These are phyloP conservation scores for Helobdella robusta DNA, from an alignment of 2,888 invertebrate genomes.

Conservation along the genomic window DNA sequence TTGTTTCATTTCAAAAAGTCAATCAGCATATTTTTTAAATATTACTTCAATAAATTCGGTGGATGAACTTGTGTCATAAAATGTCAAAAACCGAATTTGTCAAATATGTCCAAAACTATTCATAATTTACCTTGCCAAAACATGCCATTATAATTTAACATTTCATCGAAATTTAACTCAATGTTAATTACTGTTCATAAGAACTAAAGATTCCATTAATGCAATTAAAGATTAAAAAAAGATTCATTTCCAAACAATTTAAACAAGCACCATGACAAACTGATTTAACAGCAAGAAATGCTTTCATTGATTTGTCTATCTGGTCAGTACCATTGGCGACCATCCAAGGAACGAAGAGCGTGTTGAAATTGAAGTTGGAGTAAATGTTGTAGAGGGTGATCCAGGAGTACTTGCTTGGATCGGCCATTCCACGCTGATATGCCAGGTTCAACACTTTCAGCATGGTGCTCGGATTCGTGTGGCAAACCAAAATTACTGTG, in stretches of 20 bases:
- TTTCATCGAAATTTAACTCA: too few species aligned
- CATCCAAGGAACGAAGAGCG: constrained; percentile 18
- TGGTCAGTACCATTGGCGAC: neutral
- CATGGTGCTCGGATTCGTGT: constrained; percentile 9
- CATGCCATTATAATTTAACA: too few species aligned
- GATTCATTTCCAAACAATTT: neutral
- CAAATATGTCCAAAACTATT: too few species aligned
- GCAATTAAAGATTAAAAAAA: neutral
- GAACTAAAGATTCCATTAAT: too few species aligned
- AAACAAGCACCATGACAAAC: too few species aligned
- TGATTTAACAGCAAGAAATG: constrained; percentile 6
- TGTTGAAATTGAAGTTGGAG: constrained; percentile 19
- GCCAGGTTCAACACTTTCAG: neutral
- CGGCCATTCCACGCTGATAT: constrained; percentile 11
- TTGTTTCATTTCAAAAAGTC: neutral
- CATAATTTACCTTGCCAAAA: too few species aligned
- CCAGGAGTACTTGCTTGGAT: constrained; percentile 13
- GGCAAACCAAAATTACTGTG: constrained; percentile 21
- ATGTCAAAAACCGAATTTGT: too few species aligned
- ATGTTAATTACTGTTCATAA: too few species aligned
- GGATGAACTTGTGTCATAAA: neutral
- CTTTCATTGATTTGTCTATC: neutral
- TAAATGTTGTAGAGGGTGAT: constrained; percentile 18
- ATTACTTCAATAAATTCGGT: neutral
- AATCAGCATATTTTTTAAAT: neutral